phyloP scores from a whole-genome alignment of 2,888 invertebrate genomes.

The Sphaerophoria rueppellii region DNA sequence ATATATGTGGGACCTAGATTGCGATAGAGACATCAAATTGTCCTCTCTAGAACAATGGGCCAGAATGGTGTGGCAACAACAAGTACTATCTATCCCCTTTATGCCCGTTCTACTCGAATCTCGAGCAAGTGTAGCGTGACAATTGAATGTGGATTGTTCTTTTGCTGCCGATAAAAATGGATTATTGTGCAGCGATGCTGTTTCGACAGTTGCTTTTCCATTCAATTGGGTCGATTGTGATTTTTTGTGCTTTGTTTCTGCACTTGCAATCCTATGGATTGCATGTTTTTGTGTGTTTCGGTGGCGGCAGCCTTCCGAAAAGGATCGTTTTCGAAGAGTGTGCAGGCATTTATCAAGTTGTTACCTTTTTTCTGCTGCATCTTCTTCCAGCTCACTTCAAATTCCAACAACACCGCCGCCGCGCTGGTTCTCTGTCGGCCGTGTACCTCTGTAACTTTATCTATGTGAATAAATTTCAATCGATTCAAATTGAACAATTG shows the following conservation, averaged over 20 bases:
- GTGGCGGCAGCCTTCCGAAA: slow-evolving; percentile 12
- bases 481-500: slow-evolving; percentile 68
- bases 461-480: slow-evolving; percentile 53
- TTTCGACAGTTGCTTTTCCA: slow-evolving; percentile 56
- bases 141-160: slow-evolving; percentile 47
- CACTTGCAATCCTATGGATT: slow-evolving; percentile 10
- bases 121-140: slow-evolving; percentile 31
- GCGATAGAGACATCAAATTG: slow-evolving; percentile 68
- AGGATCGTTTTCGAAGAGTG: slow-evolving; percentile 48
- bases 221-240: slow-evolving; percentile 28
- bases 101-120: too few relatives aligned
- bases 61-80: slow-evolving; percentile 52
- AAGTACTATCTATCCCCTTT: slow-evolving; percentile 29
- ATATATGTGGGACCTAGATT: slow-evolving; percentile 9
- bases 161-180: slow-evolving; percentile 60
- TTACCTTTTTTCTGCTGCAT: slow-evolving; percentile 55
- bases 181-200: slow-evolving; percentile 56
- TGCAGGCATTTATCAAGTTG: slow-evolving; percentile 68
- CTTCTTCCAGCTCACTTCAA: too few relatives aligned
- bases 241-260: slow-evolving; percentile 5
- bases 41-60: slow-evolving; percentile 66
- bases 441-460: background rate
- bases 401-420: background rate
- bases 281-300: slow-evolving; percentile 18
- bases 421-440: slow-evolving; percentile 1